These are phyloP conservation scores for Chelon labrosus DNA, from an alignment of 2,797 vertebrate species.

Conservation along the genomic window DNA sequence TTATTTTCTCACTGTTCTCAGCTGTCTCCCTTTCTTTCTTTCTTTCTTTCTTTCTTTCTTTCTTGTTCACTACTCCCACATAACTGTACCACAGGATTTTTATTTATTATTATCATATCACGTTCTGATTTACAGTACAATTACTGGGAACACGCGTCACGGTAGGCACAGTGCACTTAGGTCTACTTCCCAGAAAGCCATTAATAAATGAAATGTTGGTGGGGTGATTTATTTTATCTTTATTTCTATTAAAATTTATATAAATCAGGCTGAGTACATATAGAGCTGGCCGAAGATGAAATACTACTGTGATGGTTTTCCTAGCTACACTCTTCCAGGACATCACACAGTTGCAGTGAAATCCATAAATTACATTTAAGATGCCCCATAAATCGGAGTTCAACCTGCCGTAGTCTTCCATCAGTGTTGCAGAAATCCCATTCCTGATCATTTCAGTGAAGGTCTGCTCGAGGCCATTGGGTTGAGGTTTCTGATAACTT, in stretches of 20 bases:
- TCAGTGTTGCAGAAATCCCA: constrained; percentile 40
- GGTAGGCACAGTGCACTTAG: neutral
- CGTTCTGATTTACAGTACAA: constrained; percentile 23
- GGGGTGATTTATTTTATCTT: constrained; percentile 14
- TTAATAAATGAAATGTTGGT: constrained; percentile 27
- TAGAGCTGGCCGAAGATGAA: constrained; percentile 19
- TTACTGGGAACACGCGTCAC: neutral
- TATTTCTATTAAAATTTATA: constrained; percentile 25
- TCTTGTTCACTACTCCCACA: neutral
- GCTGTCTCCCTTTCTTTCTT: too few relatives aligned
- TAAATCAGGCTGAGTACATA: constrained; percentile 32
- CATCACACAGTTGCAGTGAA: constrained; percentile 24
- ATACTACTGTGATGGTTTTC: constrained; percentile 24
- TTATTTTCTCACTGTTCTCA: neutral
- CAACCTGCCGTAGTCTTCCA: constrained; percentile 24
- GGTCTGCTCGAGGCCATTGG: constrained; percentile 43
- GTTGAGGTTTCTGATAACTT: constrained; percentile 11
- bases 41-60: neutral
- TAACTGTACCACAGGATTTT: constrained; percentile 7
- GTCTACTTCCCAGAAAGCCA: constrained; percentile 19
- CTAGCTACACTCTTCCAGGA: constrained; percentile 4
- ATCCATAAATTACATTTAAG: constrained; percentile 49
- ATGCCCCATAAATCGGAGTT: constrained; percentile 42
- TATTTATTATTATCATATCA: constrained; percentile 21
- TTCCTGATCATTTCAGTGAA: constrained; percentile 38